Evolutionary conservation across 2,797 vertebrate species (phyloP).

Genomic region (Myiotriccus ornatus): DNA sequence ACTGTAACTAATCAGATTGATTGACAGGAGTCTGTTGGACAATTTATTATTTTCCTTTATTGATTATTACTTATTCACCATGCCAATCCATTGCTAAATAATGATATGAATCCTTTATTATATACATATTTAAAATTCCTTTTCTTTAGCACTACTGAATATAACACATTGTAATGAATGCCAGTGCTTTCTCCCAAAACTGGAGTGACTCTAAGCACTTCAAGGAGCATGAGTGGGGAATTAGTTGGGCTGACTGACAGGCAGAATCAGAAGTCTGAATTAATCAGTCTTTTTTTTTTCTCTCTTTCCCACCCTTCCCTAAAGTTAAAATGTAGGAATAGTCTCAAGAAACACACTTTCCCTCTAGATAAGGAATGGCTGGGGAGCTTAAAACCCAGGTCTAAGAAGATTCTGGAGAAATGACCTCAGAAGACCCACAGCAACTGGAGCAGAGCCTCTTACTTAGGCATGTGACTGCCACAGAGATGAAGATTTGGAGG

Average conservation of each 20-base stretch:
- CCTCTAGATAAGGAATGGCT: neutral
- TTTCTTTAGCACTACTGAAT: neutral
- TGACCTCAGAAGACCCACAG: neutral
- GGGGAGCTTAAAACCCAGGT: neutral
- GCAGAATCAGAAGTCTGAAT: neutral
- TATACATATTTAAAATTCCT: neutral
- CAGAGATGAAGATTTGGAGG: neutral
- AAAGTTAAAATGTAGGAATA: neutral
- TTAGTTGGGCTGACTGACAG: neutral
- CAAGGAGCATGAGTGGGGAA: neutral
- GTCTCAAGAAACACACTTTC: neutral
- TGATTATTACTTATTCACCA: neutral
- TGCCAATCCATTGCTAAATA: neutral
- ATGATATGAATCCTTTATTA: neutral
- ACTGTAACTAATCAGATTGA: neutral
- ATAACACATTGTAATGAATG: neutral
- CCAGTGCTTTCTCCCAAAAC: neutral
- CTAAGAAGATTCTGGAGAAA: neutral
- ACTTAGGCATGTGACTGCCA: neutral
- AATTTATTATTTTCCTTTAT: neutral
- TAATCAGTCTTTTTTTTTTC: neutral
- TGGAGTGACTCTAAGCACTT: neutral
- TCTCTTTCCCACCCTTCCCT: neutral
- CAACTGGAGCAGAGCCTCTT: neutral
- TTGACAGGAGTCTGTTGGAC: neutral